Conservation (phyloP, 2,888 invertebrate species). For the Apocheima hispidaria region DNA sequence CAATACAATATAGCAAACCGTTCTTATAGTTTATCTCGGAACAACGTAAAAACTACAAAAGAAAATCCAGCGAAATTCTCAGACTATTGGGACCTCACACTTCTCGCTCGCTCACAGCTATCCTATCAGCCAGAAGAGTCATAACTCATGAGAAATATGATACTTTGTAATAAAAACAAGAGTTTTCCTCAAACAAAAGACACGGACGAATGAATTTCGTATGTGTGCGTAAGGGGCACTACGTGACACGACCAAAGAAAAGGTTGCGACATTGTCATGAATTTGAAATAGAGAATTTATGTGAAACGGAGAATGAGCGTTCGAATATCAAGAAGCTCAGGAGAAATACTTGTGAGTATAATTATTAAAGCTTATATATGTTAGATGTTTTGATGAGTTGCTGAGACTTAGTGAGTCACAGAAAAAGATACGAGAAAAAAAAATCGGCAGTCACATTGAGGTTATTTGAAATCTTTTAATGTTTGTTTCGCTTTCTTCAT, state of each 20-base stretch:
- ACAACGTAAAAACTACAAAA: not conserved
- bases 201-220: constrained; percentile 50
- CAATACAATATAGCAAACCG: not conserved
- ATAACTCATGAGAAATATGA: constrained; percentile 44
- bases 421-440: too few species aligned
- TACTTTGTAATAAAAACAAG: constrained; percentile 42
- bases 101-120: constrained; percentile 33
- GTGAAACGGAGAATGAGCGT: constrained; percentile 39
- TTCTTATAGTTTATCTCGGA: not conserved
- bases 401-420: not conserved
- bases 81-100: constrained; percentile 22
- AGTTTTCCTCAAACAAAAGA: constrained; percentile 52
- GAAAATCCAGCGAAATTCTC: constrained; percentile 2
- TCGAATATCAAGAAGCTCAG: constrained; percentile 31
- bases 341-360: constrained; percentile 6
- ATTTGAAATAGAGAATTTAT: constrained; percentile 55
- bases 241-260: constrained; percentile 59
- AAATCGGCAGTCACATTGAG: too few species aligned
- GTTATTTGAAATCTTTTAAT: too few species aligned
- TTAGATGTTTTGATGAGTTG: constrained; percentile 4
- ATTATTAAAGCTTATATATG: constrained; percentile 19
- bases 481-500: too few species aligned
- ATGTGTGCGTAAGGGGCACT: constrained; percentile 49
- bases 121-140: constrained; percentile 39
- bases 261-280: constrained; percentile 55